phyloP scores from a whole-genome alignment of 2,797 vertebrate genomes.

The Anisognathus igniventris region DNA sequence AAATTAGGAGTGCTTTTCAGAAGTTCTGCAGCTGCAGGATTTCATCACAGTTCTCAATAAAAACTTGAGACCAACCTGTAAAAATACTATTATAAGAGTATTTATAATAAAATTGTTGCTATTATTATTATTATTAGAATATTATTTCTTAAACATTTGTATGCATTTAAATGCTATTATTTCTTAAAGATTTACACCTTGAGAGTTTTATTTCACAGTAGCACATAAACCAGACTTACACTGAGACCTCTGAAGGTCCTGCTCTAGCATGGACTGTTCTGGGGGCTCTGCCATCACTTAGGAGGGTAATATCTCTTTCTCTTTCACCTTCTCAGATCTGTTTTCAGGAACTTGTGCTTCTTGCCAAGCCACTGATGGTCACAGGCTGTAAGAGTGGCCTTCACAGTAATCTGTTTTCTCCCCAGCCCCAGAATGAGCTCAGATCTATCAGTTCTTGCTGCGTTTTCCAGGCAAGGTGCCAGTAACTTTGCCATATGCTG shows the following conservation, averaged over 20 bases:
- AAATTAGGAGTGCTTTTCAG: not conserved
- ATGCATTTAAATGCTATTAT: not conserved
- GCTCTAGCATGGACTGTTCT: not conserved
- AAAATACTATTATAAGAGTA: not conserved
- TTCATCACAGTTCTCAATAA: not conserved
- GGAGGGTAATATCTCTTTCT: not conserved
- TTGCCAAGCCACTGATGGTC: not conserved
- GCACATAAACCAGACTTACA: not conserved
- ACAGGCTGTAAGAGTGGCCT: not conserved
- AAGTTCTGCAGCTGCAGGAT: not conserved
- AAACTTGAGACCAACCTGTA: not conserved
- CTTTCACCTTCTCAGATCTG: not conserved
- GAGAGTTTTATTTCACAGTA: not conserved
- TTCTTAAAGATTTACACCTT: not conserved
- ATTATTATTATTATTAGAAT: not conserved
- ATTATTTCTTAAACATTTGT: not conserved
- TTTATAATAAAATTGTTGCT: not conserved
- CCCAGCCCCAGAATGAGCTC: not conserved
- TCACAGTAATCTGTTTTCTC: not conserved
- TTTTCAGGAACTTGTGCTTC: not conserved
- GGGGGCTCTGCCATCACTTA: not conserved
- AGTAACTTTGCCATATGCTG: not conserved
- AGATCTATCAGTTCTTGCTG: not conserved
- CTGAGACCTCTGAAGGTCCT: not conserved
- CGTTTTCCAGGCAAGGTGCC: constrained; percentile 28